Conservation (phyloP, 2,113 vertebrate species). For the Hoplias malabaricus region DNA sequence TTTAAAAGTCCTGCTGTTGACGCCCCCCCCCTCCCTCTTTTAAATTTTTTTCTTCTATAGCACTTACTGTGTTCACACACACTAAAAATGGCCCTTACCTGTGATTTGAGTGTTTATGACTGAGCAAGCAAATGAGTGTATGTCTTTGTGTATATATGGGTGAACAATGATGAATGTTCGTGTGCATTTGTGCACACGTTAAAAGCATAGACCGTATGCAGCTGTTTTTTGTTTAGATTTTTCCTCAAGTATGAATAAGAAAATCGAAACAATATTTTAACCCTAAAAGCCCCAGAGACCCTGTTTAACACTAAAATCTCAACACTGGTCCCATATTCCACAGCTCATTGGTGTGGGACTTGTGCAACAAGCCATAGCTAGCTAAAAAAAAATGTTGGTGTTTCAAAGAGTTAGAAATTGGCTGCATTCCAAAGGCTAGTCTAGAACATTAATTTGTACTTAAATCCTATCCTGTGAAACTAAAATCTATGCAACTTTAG, state of each 20-base stretch:
- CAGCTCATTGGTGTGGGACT: not conserved
- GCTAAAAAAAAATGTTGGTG: not conserved
- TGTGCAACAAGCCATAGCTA: slow-evolving; percentile 6
- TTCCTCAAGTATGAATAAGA: not conserved
- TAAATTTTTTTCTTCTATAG: slow-evolving; percentile 67
- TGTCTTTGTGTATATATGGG: not conserved
- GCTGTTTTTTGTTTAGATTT: slow-evolving; percentile 1
- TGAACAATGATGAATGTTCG: not conserved
- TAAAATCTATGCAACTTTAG: no score
- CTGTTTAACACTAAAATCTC: not conserved
- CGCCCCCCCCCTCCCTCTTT: slow-evolving; percentile 36
- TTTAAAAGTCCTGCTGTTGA: slow-evolving; percentile 64
- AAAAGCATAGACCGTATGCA: slow-evolving; percentile 24
- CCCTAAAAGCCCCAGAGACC: not conserved
- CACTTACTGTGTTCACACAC: slow-evolving; percentile 74
- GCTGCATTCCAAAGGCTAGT: no score
- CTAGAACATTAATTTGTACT: no score
- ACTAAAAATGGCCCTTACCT: slow-evolving; percentile 68
- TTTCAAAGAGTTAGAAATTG: not conserved
- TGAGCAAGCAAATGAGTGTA: slow-evolving; percentile 34
- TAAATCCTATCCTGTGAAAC: not conserved
- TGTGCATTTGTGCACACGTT: not conserved
- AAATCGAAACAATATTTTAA: not conserved
- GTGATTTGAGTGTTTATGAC: not conserved
- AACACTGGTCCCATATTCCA: not conserved